Base-by-base conservation (phyloP, 2,113 vertebrate species). In the Spheniscus mendiculus region DNA sequence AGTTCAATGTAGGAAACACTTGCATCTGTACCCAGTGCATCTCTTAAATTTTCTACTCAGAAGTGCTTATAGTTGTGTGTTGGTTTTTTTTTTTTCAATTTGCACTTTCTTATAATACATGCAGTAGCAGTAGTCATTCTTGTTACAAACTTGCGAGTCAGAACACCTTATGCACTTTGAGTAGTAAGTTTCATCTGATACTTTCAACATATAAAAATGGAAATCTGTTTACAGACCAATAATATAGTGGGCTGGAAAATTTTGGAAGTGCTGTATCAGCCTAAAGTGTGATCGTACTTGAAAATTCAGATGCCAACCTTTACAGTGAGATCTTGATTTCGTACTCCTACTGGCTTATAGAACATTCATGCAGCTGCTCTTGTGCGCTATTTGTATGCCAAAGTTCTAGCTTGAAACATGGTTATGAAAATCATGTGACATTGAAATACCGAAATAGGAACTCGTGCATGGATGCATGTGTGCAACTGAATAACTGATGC, bases 381-480 rank as follows among this genome's bases (percentile, higher is more conserved):
- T 34, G 10, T 47, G 40, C 69, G 30, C n/a, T 89, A 10, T 58
- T 50, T 32, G 9, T 83, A 21, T 95, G 42, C 53, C 36, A 59
- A 8, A 80, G 53, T 81, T 56, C 29, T 80, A 18, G 7, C 12
- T 70, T 83, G 80, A 90, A 59, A 34, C 11, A 11, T 76, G 38
- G 13, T 40, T 76, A 9, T 72, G 36, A 81, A 88, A 90, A 19
- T 67, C 10, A 45, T 12, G 27, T 49, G 50, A 30, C 13, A 18
- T 2, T 80, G 59, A 81, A 90, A 70, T 88, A 27, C 34, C 0
- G 2, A 65, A 73, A 27, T 12, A 56, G 16, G 44, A 72, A 26
- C 12, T 67, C 0, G 0, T 1, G 4, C 25, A 15, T 38, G 18
- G 52, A 25, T 85, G n/a, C 14, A 9, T 49, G n/a, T 29, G 6